Evolutionary conservation across 2,797 vertebrate species (phyloP), one percentile per base, ranked within the genome.

Genomic region (Onychomys leucogaster): DNA sequence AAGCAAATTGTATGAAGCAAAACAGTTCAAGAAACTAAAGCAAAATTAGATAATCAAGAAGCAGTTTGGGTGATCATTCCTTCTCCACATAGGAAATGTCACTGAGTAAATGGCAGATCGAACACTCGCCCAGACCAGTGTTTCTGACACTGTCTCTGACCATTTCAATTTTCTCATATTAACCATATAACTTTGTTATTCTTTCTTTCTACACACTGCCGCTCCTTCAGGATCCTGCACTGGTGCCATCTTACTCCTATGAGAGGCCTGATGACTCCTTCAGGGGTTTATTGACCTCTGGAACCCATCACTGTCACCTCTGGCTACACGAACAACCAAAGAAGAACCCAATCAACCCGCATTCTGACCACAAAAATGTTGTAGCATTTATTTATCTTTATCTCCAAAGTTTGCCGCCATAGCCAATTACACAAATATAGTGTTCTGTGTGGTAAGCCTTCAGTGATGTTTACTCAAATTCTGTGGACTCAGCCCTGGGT

Each of bases 1-100:
- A 41, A 76, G 49, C 67, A 49, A 29, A 43, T 14, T 67, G 9
- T 57, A 2, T 37, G 75, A 86, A 83, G 92, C 14, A 78, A 95
- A 93, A 91, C n/a, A 86, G 34, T 83, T 86, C 78, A 78, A 71
- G 88, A 71, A 93, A 65, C 29, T 75, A 3, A 75, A 52, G 59
- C n/a, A 41, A 55, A 65, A 96, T 43, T 1, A 49, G 27, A 59
- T 5, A 12, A 25, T 17, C 65, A 14, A 32, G 69, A 89, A 80
- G 84, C 49, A 69, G 25, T 59, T 6, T 69, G 76, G 78, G 41
- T 7, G 17, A 23, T 23, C 6, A 3, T 16, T 57, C 19, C 29
- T 76, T 77, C 29, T 69, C 41, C 49, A 19, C 5, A 2, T 16
- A 80, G 77, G 46, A 77, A 88, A 34, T 37, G 65, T 63, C 32